phyloP scores from a whole-genome alignment of 1,140 invertebrate genomes.

The Megalopta genalis region DNA sequence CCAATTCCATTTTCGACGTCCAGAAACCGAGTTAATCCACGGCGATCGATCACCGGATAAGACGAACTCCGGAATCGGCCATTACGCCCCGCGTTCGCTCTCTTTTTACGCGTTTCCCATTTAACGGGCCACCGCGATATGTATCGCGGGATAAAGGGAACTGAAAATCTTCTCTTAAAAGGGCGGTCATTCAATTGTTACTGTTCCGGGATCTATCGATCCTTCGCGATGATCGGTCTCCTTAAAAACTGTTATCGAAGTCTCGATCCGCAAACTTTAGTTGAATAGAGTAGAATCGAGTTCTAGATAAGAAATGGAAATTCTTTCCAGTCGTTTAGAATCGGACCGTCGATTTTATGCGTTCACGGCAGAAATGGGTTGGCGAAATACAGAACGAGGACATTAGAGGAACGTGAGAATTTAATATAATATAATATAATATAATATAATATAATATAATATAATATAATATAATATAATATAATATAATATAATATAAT shows the following conservation, averaged over 20 bases:
- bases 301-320: too few relatives aligned
- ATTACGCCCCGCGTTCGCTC: not conserved
- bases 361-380: too few relatives aligned
- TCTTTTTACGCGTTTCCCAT: not conserved
- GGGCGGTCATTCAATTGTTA: not conserved
- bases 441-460: too few relatives aligned
- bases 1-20: constrained; percentile 26
- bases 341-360: too few relatives aligned
- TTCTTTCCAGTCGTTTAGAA: too few relatives aligned
- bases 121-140: not conserved
- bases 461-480: too few relatives aligned
- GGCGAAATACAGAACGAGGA: too few relatives aligned
- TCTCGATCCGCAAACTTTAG: not conserved
- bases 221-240: not conserved
- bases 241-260: not conserved
- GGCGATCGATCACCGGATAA: constrained; percentile 9
- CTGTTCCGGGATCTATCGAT: not conserved
- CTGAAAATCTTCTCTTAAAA: not conserved
- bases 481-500: too few relatives aligned
- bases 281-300: not conserved
- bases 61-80: not conserved
- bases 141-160: not conserved
- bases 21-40: not conserved
- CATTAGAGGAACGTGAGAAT: too few relatives aligned
- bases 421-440: too few relatives aligned